Evolutionary conservation across 2,888 invertebrate genomes (phyloP).

Genomic region (Drosophila crucigera): DNA sequence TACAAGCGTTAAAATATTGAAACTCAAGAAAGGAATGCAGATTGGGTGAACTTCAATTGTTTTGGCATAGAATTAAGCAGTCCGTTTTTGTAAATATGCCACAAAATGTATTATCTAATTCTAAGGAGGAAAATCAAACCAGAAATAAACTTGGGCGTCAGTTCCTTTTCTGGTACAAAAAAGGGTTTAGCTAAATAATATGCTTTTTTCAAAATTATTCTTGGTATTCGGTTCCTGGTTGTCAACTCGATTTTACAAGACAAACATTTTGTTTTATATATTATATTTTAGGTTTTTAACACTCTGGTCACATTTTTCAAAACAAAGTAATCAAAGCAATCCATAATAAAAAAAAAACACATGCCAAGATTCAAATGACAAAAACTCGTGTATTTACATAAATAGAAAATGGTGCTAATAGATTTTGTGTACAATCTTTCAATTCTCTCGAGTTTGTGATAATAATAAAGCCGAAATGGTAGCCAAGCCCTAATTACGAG

Average conservation of each 20-base stretch:
- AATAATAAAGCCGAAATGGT: conserved; percentile 18
- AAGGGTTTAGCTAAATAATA: background rate
- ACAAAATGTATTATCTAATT: background rate
- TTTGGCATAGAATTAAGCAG: background rate
- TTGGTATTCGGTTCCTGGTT: too few relatives aligned
- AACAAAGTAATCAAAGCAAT: background rate
- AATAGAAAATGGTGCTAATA: conserved; percentile 71
- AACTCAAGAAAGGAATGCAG: conserved; percentile 5
- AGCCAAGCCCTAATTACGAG: conserved; percentile 56
- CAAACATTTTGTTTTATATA: too few relatives aligned
- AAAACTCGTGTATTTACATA: conserved; percentile 66
- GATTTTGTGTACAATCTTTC: conserved; percentile 28
- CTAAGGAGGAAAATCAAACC: background rate
- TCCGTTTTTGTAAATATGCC: background rate
- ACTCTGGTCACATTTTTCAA: background rate
- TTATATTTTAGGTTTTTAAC: background rate
- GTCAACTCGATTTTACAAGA: too few relatives aligned
- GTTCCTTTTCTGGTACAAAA: background rate
- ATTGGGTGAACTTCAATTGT: background rate
- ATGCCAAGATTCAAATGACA: conserved; percentile 8
- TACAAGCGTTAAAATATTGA: background rate
- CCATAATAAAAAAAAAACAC: conserved; percentile 6
- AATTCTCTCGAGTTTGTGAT: conserved; percentile 23
- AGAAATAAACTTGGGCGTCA: background rate
- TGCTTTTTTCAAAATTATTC: background rate